phyloP scores from a whole-genome alignment of 2,113 vertebrate genomes.

The Patagioenas fasciata region DNA sequence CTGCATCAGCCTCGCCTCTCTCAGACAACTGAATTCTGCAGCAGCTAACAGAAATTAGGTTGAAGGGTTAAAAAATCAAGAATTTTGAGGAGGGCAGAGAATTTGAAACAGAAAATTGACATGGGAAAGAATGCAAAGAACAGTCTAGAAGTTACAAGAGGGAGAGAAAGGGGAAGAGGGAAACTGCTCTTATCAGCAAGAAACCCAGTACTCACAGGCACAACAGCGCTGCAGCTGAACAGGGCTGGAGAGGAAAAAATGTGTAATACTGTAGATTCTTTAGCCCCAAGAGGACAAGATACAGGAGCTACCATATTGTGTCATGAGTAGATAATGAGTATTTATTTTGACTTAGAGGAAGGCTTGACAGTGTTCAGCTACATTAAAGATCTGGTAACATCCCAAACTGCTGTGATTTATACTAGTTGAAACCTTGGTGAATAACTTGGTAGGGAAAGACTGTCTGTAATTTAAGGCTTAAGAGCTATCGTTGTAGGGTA shows the following conservation, averaged over 20 bases:
- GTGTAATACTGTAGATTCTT: not conserved
- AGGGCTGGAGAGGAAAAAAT: not conserved
- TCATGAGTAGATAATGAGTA: not conserved
- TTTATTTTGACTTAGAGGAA: not conserved
- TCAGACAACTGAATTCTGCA: not conserved
- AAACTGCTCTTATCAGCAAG: not conserved
- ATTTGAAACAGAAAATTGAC: not conserved
- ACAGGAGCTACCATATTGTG: not conserved
- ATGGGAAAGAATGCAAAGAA: not conserved
- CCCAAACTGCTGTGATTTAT: not conserved
- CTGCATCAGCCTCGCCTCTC: accelerated
- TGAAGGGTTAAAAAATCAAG: not conserved
- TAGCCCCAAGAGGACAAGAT: not conserved
- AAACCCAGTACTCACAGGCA: not conserved
- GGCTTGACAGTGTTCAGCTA: not conserved
- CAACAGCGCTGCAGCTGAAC: not conserved
- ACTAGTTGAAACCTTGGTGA: not conserved
- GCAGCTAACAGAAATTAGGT: not conserved
- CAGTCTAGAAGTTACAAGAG: not conserved
- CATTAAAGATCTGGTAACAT: not conserved
- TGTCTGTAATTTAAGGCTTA: not conserved
- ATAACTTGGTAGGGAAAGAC: not conserved
- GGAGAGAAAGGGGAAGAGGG: not conserved
- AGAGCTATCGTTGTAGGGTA: not conserved
- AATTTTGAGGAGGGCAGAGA: accelerated